These are phyloP conservation scores for Palythoa grandiflora DNA, from an alignment of 92 coral and sea anemone genomes.

Conservation along the genomic window DNA sequence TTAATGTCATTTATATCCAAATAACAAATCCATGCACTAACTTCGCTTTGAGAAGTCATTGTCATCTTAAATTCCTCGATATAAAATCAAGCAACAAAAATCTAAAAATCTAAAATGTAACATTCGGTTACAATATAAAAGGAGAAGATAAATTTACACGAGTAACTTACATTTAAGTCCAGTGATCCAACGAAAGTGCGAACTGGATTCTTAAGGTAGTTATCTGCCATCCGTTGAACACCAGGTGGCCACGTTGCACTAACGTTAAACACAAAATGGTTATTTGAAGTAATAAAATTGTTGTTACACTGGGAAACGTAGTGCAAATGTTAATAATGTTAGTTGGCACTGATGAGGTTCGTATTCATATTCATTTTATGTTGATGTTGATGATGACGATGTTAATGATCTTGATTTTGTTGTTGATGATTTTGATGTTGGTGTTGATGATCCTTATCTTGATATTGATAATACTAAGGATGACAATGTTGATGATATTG, in stretches of 20 bases:
- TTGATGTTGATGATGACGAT: neutral
- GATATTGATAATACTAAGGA: neutral
- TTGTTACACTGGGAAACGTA: neutral
- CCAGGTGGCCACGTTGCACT: slow-evolving; percentile 99
- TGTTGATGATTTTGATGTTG: neutral
- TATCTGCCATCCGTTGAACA: slow-evolving; percentile 96
- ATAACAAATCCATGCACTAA: neutral
- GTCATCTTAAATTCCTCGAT: too few species aligned
- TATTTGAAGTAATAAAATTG: neutral
- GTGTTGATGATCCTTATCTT: neutral
- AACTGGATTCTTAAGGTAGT: slow-evolving; percentile 91
- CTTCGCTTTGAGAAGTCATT: too few species aligned
- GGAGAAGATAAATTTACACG: neutral
- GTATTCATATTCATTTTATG: too few species aligned
- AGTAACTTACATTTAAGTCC: slow-evolving; percentile 84
- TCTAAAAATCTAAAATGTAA: neutral
- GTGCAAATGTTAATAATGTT: neutral
- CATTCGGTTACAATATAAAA: neutral
- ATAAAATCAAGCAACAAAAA: neutral
- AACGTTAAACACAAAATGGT: neutral
- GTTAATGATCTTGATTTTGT: neutral
- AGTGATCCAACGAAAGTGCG: slow-evolving; percentile 94
- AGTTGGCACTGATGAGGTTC: too few species aligned
- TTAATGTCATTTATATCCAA: neutral
- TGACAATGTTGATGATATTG: neutral